Conservation (phyloP, 37 sponge, comb jelly and placozoan species). For the Mnemiopsis leidyi region DNA sequence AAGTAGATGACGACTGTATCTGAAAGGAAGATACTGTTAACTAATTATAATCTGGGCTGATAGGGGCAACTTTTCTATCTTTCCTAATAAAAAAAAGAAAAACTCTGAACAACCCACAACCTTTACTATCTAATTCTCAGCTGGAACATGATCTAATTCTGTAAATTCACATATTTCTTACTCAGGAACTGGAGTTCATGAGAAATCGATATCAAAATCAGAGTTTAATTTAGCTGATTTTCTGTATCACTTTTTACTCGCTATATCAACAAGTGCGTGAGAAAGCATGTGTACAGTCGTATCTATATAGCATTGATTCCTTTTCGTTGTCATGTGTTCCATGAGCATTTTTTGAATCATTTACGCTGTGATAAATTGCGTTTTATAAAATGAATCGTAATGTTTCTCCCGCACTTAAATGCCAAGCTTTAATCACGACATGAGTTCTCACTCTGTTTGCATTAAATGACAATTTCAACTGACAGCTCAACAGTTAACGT, state of each 20-base stretch:
- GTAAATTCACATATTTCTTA: too few relatives aligned
- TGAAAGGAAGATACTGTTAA: too few relatives aligned
- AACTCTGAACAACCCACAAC: too few relatives aligned
- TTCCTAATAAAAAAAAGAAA: too few relatives aligned
- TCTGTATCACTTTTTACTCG: not conserved
- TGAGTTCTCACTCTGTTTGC: too few relatives aligned
- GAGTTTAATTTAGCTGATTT: not conserved
- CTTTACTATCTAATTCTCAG: too few relatives aligned
- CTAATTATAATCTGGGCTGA: too few relatives aligned
- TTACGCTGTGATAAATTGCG: not conserved
- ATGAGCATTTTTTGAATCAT: not conserved
- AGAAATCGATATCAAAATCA: constrained; percentile 7
- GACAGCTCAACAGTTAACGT: too few relatives aligned
- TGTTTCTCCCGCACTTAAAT: not conserved
- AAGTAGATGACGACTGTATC: too few relatives aligned
- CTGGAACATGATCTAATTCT: too few relatives aligned
- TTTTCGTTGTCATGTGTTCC: constrained; percentile 13
- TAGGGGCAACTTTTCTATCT: too few relatives aligned
- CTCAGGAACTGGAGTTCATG: not conserved
- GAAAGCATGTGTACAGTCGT: not conserved
- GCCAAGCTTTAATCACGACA: not conserved
- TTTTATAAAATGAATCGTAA: not conserved
- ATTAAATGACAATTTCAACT: too few relatives aligned
- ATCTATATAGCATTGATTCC: not conserved
- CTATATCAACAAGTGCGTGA: not conserved